Evolutionary conservation across 1,140 invertebrate genomes (phyloP).

Genomic region (Euborellia annulipes): DNA sequence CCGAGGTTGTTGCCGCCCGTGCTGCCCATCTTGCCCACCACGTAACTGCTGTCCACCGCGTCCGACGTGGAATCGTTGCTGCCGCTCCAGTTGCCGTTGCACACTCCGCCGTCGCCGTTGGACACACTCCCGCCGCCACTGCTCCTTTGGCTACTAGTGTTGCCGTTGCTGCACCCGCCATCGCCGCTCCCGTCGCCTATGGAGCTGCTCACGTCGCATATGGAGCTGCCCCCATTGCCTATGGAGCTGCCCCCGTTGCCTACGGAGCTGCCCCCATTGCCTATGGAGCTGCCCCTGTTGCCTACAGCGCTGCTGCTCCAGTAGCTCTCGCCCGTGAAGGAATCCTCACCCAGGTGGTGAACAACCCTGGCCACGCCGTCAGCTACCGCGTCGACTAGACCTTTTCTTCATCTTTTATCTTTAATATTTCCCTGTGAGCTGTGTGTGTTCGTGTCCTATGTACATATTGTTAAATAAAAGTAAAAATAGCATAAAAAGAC

Average conservation of each 20-base stretch:
- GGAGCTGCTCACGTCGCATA: not conserved
- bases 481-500: no score
- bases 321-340: slow-evolving; percentile 20
- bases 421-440: no score
- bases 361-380: slow-evolving; percentile 27
- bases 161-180: not conserved
- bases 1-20: slow-evolving; percentile 20
- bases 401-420: not conserved
- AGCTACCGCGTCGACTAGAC: slow-evolving; percentile 26
- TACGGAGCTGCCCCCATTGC: slow-evolving; percentile 8
- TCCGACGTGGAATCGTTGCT: not conserved
- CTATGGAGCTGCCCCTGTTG: slow-evolving; percentile 9
- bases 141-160: slow-evolving; percentile 3
- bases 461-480: no score
- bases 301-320: slow-evolving; percentile 18
- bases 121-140: slow-evolving; percentile 5
- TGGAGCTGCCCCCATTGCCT: slow-evolving; percentile 3
- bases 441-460: no score
- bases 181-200: slow-evolving; percentile 1
- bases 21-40: slow-evolving; percentile 17
- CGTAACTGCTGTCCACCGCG: slow-evolving; percentile 1
- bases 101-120: not conserved
- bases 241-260: not conserved
- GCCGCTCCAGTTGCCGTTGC: no score
- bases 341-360: slow-evolving; percentile 26